Conservation (phyloP, 2,888 invertebrate genomes). For the Linnaemya vulpina region DNA sequence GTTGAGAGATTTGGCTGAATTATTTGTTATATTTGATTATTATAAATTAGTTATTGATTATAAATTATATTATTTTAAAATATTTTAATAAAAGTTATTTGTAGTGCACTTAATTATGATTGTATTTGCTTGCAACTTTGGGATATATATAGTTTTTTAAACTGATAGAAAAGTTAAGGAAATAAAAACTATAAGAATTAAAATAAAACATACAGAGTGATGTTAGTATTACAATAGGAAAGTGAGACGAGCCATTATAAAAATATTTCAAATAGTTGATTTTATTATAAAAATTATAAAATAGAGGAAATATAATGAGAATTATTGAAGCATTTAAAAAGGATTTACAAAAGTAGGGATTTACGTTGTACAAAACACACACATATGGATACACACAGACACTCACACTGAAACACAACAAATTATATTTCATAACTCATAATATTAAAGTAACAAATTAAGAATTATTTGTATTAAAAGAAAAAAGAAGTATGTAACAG, state of each 20-base stretch:
- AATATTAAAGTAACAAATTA: not conserved
- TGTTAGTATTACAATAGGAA: not conserved
- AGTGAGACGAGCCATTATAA: not conserved
- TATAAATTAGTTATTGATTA: not conserved
- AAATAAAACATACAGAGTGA: not conserved
- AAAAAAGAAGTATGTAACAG: constrained; percentile 8
- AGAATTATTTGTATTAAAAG: constrained; percentile 17
- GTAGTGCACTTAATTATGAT: constrained; percentile 36
- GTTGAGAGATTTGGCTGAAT: no score
- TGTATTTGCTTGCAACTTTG: constrained; percentile 2
- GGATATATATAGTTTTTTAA: not conserved
- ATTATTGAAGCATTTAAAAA: constrained; percentile 32
- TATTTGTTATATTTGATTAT: no score
- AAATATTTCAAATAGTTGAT: not conserved
- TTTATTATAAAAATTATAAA: constrained; percentile 32
- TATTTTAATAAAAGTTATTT: not conserved
- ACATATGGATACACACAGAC: constrained; percentile 42
- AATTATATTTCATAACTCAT: not conserved
- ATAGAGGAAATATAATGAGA: constrained; percentile 24
- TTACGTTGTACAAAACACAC: constrained; percentile 51
- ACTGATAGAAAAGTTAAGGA: not conserved
- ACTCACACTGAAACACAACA: constrained; percentile 48
- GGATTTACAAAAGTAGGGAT: constrained; percentile 26
- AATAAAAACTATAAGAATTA: not conserved
- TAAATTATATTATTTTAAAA: not conserved